A percentile compares a stretch with the other conserved stretches of the same genome.
These are phyloP conservation scores for Gambelia wislizenii DNA, from an alignment of 2,797 vertebrate species.

Conservation along the genomic window DNA sequence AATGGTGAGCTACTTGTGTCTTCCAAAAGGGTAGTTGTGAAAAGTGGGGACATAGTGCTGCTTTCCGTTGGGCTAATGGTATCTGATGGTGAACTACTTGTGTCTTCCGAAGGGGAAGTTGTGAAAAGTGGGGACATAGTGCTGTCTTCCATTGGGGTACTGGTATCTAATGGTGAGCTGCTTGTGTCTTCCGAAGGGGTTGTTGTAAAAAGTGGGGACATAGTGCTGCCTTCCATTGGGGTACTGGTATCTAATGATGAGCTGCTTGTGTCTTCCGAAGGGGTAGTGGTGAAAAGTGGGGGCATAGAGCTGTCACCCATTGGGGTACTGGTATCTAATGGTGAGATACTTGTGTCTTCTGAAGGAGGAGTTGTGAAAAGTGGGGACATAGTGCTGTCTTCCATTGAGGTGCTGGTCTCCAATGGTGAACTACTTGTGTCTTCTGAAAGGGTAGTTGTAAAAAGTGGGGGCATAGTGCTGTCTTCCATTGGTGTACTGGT, in stretches of 20 bases:
- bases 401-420: too few relatives aligned
- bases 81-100: background rate
- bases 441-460: too few relatives aligned
- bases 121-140: background rate
- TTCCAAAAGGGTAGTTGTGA: background rate
- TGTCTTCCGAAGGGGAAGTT: background rate
- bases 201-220: rapidly evolving
- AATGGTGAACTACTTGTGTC: background rate
- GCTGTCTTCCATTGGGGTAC: rapidly evolving
- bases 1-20: background rate
- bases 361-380: background rate
- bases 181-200: background rate
- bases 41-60: background rate
- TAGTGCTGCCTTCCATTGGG: too few relatives aligned
- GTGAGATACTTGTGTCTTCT: background rate
- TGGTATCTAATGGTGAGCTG: too few relatives aligned
- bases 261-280: background rate
- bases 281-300: too few relatives aligned
- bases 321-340: background rate
- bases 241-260: background rate
- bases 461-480: background rate
- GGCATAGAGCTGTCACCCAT: rapidly evolving
- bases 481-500: background rate
- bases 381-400: background rate
- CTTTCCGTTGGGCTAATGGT: background rate